Conservation (phyloP, 2,113 vertebrate genomes). For the Neodontobutis hainanensis region DNA sequence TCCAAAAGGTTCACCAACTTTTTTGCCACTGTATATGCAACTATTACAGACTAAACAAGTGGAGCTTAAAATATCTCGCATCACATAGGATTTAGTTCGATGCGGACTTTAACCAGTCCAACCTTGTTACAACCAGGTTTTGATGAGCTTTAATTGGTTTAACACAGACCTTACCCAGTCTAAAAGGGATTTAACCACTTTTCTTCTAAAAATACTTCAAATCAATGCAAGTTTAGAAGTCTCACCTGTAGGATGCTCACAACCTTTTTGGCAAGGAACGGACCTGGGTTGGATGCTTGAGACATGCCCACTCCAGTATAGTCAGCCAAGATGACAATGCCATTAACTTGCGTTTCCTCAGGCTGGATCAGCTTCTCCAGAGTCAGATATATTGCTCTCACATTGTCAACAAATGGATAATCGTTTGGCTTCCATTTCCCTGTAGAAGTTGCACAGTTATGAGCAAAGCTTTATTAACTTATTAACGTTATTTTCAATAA, state of each 20-base stretch:
- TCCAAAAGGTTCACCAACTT: too few species aligned
- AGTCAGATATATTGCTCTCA: slow-evolving; percentile 94
- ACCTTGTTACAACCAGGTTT: too few species aligned
- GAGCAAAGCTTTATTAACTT: not conserved
- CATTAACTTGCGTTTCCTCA: slow-evolving; percentile 98
- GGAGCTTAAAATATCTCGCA: not conserved
- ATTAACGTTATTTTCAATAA: not conserved
- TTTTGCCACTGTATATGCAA: not conserved
- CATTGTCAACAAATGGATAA: slow-evolving; percentile 96
- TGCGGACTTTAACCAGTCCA: too few species aligned
- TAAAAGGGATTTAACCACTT: too few species aligned
- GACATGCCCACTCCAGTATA: slow-evolving; percentile 97
- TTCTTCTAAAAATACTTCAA: too few species aligned
- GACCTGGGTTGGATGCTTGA: slow-evolving; percentile 96
- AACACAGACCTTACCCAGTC: too few species aligned
- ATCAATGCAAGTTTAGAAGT: too few species aligned
- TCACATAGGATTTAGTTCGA: too few species aligned
- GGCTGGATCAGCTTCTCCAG: slow-evolving; percentile 97
- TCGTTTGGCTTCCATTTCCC: slow-evolving; percentile 94
- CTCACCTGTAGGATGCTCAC: slow-evolving; percentile 98
- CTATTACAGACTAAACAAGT: slow-evolving; percentile 4
- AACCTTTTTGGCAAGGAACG: slow-evolving; percentile 97
- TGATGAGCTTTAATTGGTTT: too few species aligned
- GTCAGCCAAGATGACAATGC: slow-evolving; percentile 95
- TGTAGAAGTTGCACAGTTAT: slow-evolving; percentile 53